Percentiles rank a stretch among this genome's conserved stretches.
phyloP scores from a whole-genome alignment of 1,140 invertebrate species.

The Drosophila orena region DNA sequence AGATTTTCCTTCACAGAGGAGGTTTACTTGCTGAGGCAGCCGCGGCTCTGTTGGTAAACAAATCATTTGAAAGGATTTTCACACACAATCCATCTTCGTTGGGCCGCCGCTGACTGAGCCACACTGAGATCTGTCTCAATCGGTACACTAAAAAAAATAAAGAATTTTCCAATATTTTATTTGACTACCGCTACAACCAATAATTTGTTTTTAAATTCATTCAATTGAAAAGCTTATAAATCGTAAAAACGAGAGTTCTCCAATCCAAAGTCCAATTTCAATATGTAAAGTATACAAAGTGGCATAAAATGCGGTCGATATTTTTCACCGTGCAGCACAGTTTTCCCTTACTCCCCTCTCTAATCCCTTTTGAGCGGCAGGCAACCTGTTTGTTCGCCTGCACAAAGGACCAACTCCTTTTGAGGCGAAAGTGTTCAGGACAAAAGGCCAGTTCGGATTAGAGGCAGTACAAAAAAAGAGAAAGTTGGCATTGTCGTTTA shows the following conservation, averaged over 20 bases:
- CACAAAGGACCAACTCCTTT: conserved; percentile 51
- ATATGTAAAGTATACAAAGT: neutral
- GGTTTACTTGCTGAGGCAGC: conserved; percentile 31
- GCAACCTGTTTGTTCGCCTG: conserved; percentile 44
- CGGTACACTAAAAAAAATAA: conserved; percentile 6
- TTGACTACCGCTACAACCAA: too few relatives aligned
- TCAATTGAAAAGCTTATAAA: too few relatives aligned
- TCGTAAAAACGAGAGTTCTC: too few relatives aligned
- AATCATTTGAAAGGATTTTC: conserved; percentile 84
- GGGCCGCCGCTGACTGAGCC: conserved; percentile 48
- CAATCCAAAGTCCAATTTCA: too few relatives aligned
- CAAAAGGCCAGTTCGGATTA: conserved; percentile 64
- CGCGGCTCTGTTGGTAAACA: conserved; percentile 78
- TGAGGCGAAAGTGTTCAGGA: conserved; percentile 42
- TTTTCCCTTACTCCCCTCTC: neutral
- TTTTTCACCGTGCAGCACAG: conserved; percentile 3
- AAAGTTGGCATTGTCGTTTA: conserved; percentile 63
- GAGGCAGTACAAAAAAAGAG: conserved; percentile 60
- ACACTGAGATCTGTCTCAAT: conserved; percentile 35
- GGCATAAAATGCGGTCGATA: neutral
- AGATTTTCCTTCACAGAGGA: conserved; percentile 26
- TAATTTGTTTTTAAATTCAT: too few relatives aligned
- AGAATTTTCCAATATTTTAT: too few relatives aligned
- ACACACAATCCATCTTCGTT: conserved; percentile 81
- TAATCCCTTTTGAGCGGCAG: conserved; percentile 23